A percentile compares a stretch with the other conserved stretches of the same genome.
These are phyloP conservation scores for Heterotis niloticus DNA, from an alignment of 2,113 vertebrate genomes.

Conservation along the genomic window DNA sequence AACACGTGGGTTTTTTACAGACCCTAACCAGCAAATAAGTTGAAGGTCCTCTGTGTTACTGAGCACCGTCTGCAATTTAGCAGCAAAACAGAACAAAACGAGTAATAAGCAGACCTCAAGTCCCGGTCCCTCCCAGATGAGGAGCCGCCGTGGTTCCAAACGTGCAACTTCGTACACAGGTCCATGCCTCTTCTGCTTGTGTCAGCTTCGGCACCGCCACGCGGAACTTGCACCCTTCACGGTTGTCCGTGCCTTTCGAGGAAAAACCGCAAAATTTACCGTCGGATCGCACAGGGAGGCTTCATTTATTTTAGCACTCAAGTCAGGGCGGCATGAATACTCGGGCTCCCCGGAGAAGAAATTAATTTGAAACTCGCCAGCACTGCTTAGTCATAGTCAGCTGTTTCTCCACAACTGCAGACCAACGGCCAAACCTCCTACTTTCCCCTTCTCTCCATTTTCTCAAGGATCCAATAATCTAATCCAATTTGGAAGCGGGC, in stretches of 20 bases:
- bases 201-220: too few species aligned
- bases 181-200: too few species aligned
- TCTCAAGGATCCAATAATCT: conserved; percentile 46
- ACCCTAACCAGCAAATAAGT: too few species aligned
- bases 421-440: conserved; percentile 48
- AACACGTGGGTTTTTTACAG: too few species aligned
- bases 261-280: neutral
- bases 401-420: conserved; percentile 49
- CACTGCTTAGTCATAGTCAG: conserved; percentile 55
- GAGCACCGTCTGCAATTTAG: too few species aligned
- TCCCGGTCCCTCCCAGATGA: too few species aligned
- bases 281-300: conserved; percentile 3
- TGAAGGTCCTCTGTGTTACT: too few species aligned
- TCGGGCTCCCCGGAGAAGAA: conserved; percentile 30
- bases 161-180: too few species aligned
- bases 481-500: conserved; percentile 47
- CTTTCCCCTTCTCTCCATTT: conserved; percentile 34
- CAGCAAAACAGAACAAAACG: too few species aligned
- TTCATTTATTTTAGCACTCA: conserved; percentile 17
- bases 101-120: too few species aligned
- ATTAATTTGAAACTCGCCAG: conserved; percentile 47
- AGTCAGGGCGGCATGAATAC: conserved; percentile 18
- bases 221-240: too few species aligned
- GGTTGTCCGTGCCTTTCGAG: neutral
- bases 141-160: too few species aligned